Conservation (phyloP, 2,113 vertebrate genomes). For the Clarias macrocephalus region DNA sequence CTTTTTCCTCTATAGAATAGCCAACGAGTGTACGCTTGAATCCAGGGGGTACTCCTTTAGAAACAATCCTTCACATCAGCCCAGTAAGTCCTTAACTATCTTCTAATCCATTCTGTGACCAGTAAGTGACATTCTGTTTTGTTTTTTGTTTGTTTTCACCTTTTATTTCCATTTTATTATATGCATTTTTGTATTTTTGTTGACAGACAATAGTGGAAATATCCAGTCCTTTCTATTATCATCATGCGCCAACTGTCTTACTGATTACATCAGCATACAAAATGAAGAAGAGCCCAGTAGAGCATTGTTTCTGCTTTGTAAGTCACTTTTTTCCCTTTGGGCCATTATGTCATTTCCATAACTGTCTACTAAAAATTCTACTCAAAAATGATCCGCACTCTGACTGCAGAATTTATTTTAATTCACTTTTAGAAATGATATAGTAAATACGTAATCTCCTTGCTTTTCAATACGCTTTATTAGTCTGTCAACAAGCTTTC, state of each 20-base stretch:
- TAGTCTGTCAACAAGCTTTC: too few species aligned
- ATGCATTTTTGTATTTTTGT: background rate
- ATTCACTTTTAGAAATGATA: too few species aligned
- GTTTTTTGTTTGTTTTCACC: background rate
- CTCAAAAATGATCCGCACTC: too few species aligned
- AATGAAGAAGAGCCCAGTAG: background rate
- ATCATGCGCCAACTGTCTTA: constrained; percentile 23
- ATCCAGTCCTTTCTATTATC: background rate
- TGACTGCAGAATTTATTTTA: too few species aligned
- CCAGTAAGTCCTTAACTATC: constrained; percentile 9
- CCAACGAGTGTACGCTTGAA: background rate
- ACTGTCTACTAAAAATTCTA: too few species aligned
- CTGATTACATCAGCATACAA: background rate
- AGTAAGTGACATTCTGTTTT: too few species aligned
- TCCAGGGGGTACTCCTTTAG: background rate
- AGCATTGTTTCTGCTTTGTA: constrained; percentile 31
- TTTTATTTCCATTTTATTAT: background rate
- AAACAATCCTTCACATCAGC: background rate
- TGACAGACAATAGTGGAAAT: background rate
- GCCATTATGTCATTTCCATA: background rate
- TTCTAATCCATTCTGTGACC: background rate
- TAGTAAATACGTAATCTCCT: too few species aligned
- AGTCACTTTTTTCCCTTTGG: background rate
- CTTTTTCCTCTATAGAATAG: constrained; percentile 4
- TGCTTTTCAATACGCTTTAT: too few species aligned